Evolutionary conservation across 1,140 invertebrate genomes (phyloP), one percentile per base, ranked within the genome.

Genomic region (Hermatobates lingyangjiaoensis): DNA sequence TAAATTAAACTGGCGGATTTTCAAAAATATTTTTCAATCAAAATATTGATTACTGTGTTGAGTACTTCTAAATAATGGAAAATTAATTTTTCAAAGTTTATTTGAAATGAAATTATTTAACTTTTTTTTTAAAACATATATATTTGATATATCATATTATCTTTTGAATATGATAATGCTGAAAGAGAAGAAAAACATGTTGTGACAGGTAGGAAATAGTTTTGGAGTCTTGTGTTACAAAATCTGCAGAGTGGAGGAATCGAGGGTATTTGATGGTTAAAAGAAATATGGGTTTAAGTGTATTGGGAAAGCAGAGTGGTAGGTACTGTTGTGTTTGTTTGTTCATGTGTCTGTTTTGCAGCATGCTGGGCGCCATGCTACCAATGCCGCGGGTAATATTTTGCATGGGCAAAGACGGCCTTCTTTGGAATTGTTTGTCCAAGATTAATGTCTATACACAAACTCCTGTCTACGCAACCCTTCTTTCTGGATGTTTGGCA

Each of bases 371-470:
- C 21, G 26, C 52, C 3, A 44, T 56, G 44, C 54, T 56, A 26
- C 55, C 55, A 18, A 51, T 56, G 50, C 55, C 55, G 7, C 46
- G 55, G 15, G 52, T 56, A 34, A 63, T 79, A 3, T 79, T 75
- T 60, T 72, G 76, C 12, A 79, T 79, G 74, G 72, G 74, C 7
- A 64, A 61, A 49, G 76, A 79, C 64, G 76, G 76, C 2, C 59
- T 79, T 1, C 56, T 79, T 0, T 79, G 76, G 57, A 60, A 65
- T 24, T 67, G 63, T 51, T 61, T 78, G 3, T 64, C 70, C 10
- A 65, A 59, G 47, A 62, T 78, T 45, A 69, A 69, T 57, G 60
- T 66, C 3, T 56, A 63, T 45, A 73, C 71, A 48, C 66, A 77
- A 56, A 78, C 76, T 2, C 75, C 77, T 24, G 38, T 76, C 2